A percentile compares a stretch with the other conserved stretches of the same genome.
These are phyloP conservation scores for Entomobrya multifasciata DNA, from an alignment of 2,888 invertebrate species.

Conservation along the genomic window DNA sequence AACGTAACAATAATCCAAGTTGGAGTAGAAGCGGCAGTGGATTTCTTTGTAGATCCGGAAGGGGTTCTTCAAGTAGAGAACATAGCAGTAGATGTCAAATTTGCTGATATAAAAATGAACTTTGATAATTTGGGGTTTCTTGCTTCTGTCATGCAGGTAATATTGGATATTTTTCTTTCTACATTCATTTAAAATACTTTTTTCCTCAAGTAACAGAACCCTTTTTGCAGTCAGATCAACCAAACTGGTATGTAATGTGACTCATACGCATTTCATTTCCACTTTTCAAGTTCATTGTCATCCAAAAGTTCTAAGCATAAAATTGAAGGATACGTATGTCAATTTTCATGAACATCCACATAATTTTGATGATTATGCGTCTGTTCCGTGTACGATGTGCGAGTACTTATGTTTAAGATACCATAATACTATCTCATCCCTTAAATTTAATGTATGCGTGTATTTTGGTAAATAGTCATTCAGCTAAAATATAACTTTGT, in stretches of 20 bases:
- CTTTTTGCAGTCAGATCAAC: not conserved
- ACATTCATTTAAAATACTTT: not conserved
- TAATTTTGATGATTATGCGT: not conserved
- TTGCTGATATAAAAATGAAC: constrained; percentile 88
- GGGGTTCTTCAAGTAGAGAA: constrained; percentile 90
- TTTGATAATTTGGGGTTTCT: constrained; percentile 91
- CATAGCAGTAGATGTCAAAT: constrained; percentile 90
- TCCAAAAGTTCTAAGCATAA: not conserved
- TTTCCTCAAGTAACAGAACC: too few relatives aligned
- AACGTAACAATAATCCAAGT: constrained; percentile 88
- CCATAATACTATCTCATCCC: too few relatives aligned
- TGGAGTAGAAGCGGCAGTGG: constrained; percentile 86
- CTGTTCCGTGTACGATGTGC: not conserved
- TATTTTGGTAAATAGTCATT: not conserved
- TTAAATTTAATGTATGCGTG: not conserved
- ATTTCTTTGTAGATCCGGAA: constrained; percentile 86
- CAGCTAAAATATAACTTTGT: too few relatives aligned
- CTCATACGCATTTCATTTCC: not conserved
- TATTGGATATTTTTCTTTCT: not conserved
- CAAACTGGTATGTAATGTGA: not conserved
- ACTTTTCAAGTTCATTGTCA: constrained; percentile 3
- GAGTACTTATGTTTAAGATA: too few relatives aligned
- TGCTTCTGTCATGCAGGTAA: constrained; percentile 85
- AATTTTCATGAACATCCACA: not conserved
- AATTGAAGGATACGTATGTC: not conserved